Conservation (phyloP, 1,140 invertebrate species). For the Camponotus floridanus region DNA sequence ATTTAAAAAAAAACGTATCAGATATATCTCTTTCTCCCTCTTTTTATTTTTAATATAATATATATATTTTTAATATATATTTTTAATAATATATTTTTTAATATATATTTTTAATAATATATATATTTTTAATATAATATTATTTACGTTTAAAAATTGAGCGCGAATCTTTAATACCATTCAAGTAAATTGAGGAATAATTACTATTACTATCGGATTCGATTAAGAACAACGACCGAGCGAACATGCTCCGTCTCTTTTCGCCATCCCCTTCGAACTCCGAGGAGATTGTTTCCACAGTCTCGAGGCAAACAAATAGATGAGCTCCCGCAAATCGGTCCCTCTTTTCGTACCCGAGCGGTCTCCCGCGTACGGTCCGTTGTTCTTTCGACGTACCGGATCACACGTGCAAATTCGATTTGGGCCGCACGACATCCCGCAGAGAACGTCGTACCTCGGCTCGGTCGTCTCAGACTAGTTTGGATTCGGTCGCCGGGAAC, state of each 20-base stretch:
- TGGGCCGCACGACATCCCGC: constrained; percentile 15
- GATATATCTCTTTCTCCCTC: neutral
- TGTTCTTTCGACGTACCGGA: constrained; percentile 34
- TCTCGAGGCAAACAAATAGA: constrained; percentile 20
- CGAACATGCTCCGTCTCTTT: neutral
- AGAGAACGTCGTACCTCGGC: constrained; percentile 1
- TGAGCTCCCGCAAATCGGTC: constrained; percentile 29
- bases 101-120: too few relatives aligned
- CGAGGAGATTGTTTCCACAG: constrained; percentile 14
- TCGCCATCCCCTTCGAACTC: constrained; percentile 1
- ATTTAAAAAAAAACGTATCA: neutral
- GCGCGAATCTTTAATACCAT: neutral
- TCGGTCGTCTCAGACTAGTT: constrained; percentile 1
- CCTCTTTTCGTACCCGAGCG: constrained; percentile 23
- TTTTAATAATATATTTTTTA: too few relatives aligned
- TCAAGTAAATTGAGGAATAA: neutral
- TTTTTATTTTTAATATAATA: neutral
- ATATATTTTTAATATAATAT: neutral
- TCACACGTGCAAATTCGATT: constrained; percentile 70
- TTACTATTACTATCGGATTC: neutral
- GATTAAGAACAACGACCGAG: neutral
- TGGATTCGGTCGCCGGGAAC: constrained; percentile 43
- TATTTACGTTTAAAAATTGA: neutral
- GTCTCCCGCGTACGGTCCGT: constrained; percentile 13
- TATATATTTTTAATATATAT: too few relatives aligned